Percentiles rank a stretch among this genome's conserved stretches.
These are phyloP conservation scores for Phrynocephalus forsythii DNA, from an alignment of 2,797 vertebrate species.

Conservation along the genomic window DNA sequence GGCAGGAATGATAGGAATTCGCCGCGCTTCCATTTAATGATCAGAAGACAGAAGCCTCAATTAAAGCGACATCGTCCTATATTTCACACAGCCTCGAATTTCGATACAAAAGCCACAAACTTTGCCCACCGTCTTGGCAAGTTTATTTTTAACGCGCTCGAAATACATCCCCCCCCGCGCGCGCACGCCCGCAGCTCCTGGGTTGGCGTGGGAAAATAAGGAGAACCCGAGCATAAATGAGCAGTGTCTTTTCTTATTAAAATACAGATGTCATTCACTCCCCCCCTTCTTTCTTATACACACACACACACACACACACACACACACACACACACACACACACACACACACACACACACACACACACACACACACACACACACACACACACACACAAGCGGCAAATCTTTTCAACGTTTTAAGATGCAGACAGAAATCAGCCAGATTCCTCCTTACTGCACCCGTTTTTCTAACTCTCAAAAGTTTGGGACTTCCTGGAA, in stretches of 20 bases:
- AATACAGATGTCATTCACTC: background rate
- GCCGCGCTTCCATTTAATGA: constrained; percentile 81
- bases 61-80: constrained; percentile 64
- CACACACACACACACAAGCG: background rate
- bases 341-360: too few relatives aligned
- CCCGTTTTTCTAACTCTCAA: background rate
- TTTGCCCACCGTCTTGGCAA: background rate
- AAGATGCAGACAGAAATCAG: background rate
- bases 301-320: background rate
- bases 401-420: background rate
- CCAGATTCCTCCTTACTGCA: background rate
- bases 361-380: background rate
- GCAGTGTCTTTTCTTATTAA: constrained; percentile 26
- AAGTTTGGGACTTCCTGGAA: background rate
- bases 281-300: background rate
- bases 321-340: too few relatives aligned
- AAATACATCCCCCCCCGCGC: background rate
- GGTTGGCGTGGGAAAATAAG: constrained; percentile 3
- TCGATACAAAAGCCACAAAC: background rate
- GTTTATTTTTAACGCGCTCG: background rate
- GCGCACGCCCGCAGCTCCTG: too few relatives aligned
- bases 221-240: background rate
- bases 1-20: constrained; percentile 89
- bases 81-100: constrained; percentile 25
- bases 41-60: constrained; percentile 76